Evolutionary conservation across 2,888 invertebrate species (phyloP).

Genomic region (Mechanitis messenoides): DNA sequence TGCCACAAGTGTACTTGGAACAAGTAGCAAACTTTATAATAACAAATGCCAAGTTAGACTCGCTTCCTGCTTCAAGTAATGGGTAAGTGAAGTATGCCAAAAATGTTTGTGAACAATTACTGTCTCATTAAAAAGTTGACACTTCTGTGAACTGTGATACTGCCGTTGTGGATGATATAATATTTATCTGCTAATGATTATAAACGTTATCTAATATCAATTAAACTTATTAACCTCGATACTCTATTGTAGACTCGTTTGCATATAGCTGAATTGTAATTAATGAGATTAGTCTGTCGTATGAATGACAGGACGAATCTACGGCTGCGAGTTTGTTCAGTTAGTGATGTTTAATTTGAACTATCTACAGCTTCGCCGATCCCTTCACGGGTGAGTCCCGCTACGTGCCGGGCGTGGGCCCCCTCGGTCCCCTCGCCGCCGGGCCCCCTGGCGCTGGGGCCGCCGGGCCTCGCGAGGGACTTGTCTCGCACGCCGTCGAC

Average conservation of each 20-base stretch:
- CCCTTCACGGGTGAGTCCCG: conserved; percentile 82
- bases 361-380: conserved; percentile 64
- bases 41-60: conserved; percentile 81
- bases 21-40: conserved; percentile 95
- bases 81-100: conserved; percentile 48
- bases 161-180: no score
- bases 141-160: no score
- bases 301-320: no score
- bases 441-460: conserved; percentile 29
- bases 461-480: conserved; percentile 26
- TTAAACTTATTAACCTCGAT: no score
- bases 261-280: no score
- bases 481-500: conserved; percentile 59
- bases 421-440: conserved; percentile 51
- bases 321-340: no score
- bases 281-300: no score
- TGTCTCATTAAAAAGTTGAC: background rate
- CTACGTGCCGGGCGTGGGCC: conserved; percentile 77
- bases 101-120: background rate
- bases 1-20: conserved; percentile 92
- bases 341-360: no score
- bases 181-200: no score
- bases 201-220: no score
- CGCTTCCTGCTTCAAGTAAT: conserved; percentile 56
- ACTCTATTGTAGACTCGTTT: no score